These are phyloP conservation scores for Pangasianodon gigas DNA, from an alignment of 2,113 vertebrate genomes.

Conservation along the genomic window DNA sequence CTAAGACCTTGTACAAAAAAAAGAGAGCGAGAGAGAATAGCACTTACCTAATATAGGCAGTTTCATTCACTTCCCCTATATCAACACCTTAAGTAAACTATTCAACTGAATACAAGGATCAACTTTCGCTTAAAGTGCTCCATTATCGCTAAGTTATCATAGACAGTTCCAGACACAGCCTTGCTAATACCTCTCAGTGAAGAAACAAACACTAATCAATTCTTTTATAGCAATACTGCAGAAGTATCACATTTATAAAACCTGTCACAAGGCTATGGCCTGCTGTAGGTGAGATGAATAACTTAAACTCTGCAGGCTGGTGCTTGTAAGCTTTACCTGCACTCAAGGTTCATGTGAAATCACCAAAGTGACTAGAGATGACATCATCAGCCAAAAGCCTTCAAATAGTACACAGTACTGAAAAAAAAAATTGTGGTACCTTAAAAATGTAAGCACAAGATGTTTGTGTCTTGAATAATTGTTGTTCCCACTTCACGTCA, in stretches of 20 bases:
- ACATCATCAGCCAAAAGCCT: constrained; percentile 27
- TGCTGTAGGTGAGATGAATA: background rate
- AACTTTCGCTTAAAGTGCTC: constrained; percentile 44
- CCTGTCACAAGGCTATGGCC: background rate
- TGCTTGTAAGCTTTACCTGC: constrained; percentile 39
- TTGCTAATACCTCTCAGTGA: constrained; percentile 38
- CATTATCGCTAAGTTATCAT: constrained; percentile 37
- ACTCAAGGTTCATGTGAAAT: constrained; percentile 21
- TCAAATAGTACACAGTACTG: constrained; percentile 15
- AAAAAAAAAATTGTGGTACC: constrained; percentile 4
- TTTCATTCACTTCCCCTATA: constrained; percentile 3
- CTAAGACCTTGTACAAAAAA: background rate
- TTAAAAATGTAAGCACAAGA: background rate
- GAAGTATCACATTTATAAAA: constrained; percentile 1
- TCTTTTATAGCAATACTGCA: constrained; percentile 15
- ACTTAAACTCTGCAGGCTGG: constrained; percentile 32
- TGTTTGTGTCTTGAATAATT: constrained; percentile 24
- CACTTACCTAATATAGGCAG: constrained; percentile 56
- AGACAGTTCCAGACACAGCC: constrained; percentile 38
- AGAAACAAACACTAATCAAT: constrained; percentile 5
- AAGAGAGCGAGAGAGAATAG: background rate
- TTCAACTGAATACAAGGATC: constrained; percentile 46
- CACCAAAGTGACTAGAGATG: constrained; percentile 33
- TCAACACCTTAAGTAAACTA: constrained; percentile 11
- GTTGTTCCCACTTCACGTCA: background rate